Percentiles rank a stretch among this genome's conserved stretches.
Conservation (phyloP, 2,113 vertebrate genomes). For the Trichechus manatus region DNA sequence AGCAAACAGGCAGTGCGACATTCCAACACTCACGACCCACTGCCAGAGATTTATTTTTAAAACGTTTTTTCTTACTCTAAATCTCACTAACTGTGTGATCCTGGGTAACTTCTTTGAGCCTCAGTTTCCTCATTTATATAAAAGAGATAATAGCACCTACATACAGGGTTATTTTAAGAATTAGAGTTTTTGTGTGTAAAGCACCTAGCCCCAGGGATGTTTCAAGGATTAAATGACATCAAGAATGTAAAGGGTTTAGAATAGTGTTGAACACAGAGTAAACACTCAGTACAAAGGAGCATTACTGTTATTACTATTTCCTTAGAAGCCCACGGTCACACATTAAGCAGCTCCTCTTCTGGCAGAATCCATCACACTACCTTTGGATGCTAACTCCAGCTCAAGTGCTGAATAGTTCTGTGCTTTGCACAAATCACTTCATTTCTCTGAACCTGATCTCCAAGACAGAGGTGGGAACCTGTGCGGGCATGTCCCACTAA, state of each 20-base stretch:
- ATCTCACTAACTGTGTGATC: conserved; percentile 35
- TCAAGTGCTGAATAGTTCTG: background rate
- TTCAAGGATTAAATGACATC: conserved; percentile 48
- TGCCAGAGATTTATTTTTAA: conserved; percentile 64
- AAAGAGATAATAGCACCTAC: background rate
- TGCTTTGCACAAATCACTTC: conserved; percentile 23
- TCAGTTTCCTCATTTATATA: conserved; percentile 61
- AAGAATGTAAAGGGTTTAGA: background rate
- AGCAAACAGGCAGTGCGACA: conserved; percentile 55
- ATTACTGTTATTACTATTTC: background rate
- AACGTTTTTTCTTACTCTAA: conserved; percentile 33
- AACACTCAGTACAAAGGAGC: background rate
- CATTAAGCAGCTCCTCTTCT: conserved; percentile 16
- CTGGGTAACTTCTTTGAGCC: conserved; percentile 36
- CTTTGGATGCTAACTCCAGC: background rate
- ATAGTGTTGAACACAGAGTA: background rate
- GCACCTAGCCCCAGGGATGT: background rate
- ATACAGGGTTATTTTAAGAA: conserved; percentile 47
- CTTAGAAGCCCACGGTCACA: background rate
- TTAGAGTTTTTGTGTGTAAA: background rate
- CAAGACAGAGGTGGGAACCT: background rate
- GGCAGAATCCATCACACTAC: background rate
- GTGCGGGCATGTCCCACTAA: background rate
- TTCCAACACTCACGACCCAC: background rate
- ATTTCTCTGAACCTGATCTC: conserved; percentile 2